Base-by-base conservation (phyloP, 2,113 vertebrate species). In the Condylura cristata region DNA sequence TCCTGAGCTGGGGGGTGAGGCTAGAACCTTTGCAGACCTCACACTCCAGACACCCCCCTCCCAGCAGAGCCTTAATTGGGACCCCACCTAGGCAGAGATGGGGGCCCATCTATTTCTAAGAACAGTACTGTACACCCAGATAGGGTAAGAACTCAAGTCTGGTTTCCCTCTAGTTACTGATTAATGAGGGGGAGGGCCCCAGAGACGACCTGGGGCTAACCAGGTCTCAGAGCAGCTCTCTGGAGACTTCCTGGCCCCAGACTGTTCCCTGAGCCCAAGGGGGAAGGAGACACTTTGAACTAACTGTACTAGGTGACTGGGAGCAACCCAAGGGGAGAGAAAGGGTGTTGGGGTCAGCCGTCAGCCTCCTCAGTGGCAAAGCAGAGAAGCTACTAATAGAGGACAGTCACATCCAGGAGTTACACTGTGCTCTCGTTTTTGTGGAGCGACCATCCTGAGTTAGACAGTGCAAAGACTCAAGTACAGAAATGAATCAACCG, bases 81-180 rank as follows among this genome's bases (percentile, higher is more conserved):
- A 63, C 74, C 39, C 60, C 71, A 80, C 44, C 22, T 58, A 86
- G 81, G 34, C 60, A 58, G n/a, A 93, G 51, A 51, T 20, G 11
- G 51, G 51, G 74, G 53, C 53, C 83, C 41, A 30, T 26, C 34
- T 63, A 16, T 53, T 75, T 91, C 51, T 78, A 82, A 86, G 70
- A 37, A 60, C 30, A 46, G 84, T 44, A 2, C 46, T 16, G 17
- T 41, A 87, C 9, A 76, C 85, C 81, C 90, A 78, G 46, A 14
- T 44, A 30, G 37, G 51, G 66, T 34, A 46, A 91, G 75, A 87
- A 60, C 46, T 22, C 75, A 60, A 53, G 39, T 53, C 61, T 8
- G 34, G 72, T 86, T 53, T 63, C 66, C 60, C 72, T 92, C 76
- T 22, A 3, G 96, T 95, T 95, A 95, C 90, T 95, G 92, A 96